Percentiles rank a stretch among this genome's conserved stretches.
These are phyloP conservation scores for Brachionus paranguensis DNA, from an alignment of 1,140 invertebrate genomes.

Conservation along the genomic window DNA sequence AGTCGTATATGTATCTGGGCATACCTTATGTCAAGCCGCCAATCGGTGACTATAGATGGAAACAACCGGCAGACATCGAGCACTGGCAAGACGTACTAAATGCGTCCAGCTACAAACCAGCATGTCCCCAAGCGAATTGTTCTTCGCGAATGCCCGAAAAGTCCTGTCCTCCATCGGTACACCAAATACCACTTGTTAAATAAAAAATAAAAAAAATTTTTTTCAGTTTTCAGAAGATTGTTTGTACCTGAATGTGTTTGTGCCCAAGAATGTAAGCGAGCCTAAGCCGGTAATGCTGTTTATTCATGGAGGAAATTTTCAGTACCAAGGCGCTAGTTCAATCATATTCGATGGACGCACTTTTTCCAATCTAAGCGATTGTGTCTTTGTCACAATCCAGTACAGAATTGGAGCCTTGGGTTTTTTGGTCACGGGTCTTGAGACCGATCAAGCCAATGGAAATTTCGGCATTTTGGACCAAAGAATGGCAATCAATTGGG, in stretches of 20 bases:
- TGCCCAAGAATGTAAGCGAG: conserved; percentile 59
- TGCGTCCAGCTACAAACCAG: conserved; percentile 73
- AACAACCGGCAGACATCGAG: conserved; percentile 57
- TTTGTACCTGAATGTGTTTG: conserved; percentile 83
- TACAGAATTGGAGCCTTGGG: conserved; percentile 65
- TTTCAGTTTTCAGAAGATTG: conserved; percentile 71
- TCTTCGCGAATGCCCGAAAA: neutral
- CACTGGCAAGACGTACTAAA: conserved; percentile 68
- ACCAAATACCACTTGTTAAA: conserved; percentile 77
- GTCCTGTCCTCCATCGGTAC: conserved; percentile 69
- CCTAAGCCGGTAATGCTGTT: conserved; percentile 81
- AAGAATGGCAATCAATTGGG: conserved; percentile 45
- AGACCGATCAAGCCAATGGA: conserved; percentile 41
- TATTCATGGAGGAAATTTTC: conserved; percentile 94
- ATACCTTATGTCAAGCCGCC: conserved; percentile 45
- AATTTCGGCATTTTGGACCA: conserved; percentile 48
- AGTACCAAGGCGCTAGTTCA: conserved; percentile 72
- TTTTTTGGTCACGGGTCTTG: conserved; percentile 32
- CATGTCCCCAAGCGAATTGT: conserved; percentile 59
- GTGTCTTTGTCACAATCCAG: conserved; percentile 88
- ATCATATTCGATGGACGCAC: conserved; percentile 81
- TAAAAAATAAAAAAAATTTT: conserved; percentile 76
- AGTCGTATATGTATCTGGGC: neutral
- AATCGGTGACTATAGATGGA: conserved; percentile 42
- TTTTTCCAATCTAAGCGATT: conserved; percentile 68